phyloP scores from a whole-genome alignment of 2,797 vertebrate genomes.

The Crypturellus tataupa region DNA sequence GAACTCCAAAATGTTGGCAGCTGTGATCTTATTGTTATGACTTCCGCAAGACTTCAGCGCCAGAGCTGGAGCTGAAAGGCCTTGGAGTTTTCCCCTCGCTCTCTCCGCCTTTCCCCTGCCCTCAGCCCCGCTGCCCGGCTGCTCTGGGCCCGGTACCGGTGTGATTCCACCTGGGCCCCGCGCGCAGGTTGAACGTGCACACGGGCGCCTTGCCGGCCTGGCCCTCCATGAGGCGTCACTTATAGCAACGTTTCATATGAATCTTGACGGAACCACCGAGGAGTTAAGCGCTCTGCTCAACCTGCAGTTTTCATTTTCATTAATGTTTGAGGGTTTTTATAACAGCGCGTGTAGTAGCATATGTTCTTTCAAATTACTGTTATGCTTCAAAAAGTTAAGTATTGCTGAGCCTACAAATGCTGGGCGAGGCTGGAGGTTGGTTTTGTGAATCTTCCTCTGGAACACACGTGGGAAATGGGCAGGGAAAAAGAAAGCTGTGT shows the following conservation, averaged over 20 bases:
- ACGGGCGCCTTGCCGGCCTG: no score
- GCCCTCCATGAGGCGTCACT: no score
- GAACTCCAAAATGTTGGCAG: no score
- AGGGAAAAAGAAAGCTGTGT: neutral
- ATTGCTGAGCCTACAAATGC: neutral
- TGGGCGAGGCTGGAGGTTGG: fast-evolving
- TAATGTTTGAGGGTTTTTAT: neutral
- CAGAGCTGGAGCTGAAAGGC: no score
- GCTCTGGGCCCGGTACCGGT: no score
- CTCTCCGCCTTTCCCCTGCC: no score
- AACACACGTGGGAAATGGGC: fast-evolving
- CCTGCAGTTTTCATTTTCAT: fast-evolving
- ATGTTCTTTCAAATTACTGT: neutral
- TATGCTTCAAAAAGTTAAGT: neutral
- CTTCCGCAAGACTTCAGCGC: no score
- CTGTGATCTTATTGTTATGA: no score
- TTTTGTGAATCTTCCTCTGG: neutral
- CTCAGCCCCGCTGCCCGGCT: no score
- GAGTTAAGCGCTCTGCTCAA: neutral
- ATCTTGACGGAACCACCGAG: neutral
- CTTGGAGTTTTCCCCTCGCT: no score
- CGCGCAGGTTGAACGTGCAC: no score
- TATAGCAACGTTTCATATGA: neutral
- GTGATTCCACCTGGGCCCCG: no score
- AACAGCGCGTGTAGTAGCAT: fast-evolving